Conservation (phyloP, 2,888 invertebrate genomes). For the Aproaerema taeniolella region DNA sequence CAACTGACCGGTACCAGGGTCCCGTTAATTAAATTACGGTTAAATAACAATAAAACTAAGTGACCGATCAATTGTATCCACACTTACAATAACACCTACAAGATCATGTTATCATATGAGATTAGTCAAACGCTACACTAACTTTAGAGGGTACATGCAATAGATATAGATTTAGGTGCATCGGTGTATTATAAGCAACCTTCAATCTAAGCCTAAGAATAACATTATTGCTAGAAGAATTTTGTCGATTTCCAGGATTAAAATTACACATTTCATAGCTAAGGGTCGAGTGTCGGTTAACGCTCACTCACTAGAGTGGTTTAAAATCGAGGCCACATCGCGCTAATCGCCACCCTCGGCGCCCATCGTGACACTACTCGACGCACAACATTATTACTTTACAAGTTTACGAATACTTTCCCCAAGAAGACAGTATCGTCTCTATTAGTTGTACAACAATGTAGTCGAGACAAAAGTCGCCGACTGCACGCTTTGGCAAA, state of each 20-base stretch:
- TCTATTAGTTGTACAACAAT: no score
- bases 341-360: conserved; percentile 47
- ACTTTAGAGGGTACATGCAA: conserved; percentile 41
- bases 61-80: conserved; percentile 46
- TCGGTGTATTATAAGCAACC: conserved; percentile 44
- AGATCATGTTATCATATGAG: conserved; percentile 32
- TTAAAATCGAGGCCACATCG: conserved; percentile 73
- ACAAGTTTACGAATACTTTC: no score
- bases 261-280: conserved; percentile 73
- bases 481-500: no score
- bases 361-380: conserved; percentile 22
- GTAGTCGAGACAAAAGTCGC: no score
- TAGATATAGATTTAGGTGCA: conserved; percentile 26
- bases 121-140: conserved; percentile 43
- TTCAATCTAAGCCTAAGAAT: conserved; percentile 42
- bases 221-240: conserved; percentile 24
- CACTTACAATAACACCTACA: conserved; percentile 40
- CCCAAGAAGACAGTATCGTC: no score
- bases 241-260: conserved; percentile 26
- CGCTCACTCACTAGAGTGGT: conserved; percentile 40
- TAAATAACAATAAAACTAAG: conserved; percentile 12
- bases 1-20: conserved; percentile 41
- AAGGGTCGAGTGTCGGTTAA: conserved; percentile 50
- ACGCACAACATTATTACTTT: background rate
- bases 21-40: conserved; percentile 21